phyloP scores from a whole-genome alignment of 2,888 invertebrate genomes.

The Prosopocoilus inquinatus region DNA sequence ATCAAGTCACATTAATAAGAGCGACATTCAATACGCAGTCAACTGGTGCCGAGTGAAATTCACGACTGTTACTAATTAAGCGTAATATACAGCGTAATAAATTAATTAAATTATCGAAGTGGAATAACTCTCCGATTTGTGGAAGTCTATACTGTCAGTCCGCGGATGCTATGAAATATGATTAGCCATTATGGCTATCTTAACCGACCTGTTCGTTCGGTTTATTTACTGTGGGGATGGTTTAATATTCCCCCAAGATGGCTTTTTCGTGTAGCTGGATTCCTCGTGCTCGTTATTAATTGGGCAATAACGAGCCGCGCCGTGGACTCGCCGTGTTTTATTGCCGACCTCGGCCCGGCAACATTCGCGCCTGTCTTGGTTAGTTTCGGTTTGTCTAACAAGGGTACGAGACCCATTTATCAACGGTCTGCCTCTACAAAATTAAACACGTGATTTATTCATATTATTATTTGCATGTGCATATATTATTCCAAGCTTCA shows the following conservation, averaged over 20 bases:
- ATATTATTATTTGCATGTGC: slow-evolving; percentile 23
- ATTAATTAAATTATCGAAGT: slow-evolving; percentile 2
- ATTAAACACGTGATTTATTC: slow-evolving; percentile 20
- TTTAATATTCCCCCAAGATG: slow-evolving; percentile 49
- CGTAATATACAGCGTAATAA: not conserved
- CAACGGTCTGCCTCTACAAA: slow-evolving; percentile 18
- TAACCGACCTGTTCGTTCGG: slow-evolving; percentile 36
- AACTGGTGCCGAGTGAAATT: too few species aligned
- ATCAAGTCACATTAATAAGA: not conserved
- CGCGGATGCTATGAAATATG: slow-evolving; percentile 36
- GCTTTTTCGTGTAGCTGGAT: slow-evolving; percentile 50
- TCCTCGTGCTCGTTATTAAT: slow-evolving; percentile 48
- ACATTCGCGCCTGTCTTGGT: slow-evolving; percentile 33
- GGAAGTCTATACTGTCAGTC: not conserved
- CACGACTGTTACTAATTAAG: slow-evolving; percentile 1
- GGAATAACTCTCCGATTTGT: not conserved
- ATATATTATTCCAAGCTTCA: slow-evolving; percentile 8
- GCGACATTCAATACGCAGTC: not conserved
- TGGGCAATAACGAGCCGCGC: slow-evolving; percentile 46
- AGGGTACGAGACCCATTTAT: slow-evolving; percentile 40
- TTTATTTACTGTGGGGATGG: slow-evolving; percentile 40
- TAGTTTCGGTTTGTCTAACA: slow-evolving; percentile 41
- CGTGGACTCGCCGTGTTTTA: slow-evolving; percentile 37
- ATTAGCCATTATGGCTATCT: slow-evolving; percentile 44
- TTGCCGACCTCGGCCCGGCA: slow-evolving; percentile 32